Evolutionary conservation across 1,140 invertebrate genomes (phyloP).

Genomic region (Philaenus spumarius): DNA sequence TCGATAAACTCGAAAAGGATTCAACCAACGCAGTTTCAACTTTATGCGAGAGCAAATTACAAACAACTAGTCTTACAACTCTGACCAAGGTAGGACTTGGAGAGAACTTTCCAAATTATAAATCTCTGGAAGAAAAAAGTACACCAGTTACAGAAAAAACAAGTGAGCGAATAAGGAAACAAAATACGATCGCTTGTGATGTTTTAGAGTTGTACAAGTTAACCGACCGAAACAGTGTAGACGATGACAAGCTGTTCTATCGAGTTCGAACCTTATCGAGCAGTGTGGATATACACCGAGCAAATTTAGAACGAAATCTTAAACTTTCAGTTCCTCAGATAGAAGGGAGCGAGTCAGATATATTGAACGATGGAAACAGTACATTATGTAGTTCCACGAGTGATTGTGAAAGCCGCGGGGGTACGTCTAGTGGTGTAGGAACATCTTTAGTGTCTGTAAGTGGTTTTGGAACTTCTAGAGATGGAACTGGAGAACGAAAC

Average conservation of each 20-base stretch:
- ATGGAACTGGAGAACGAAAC: neutral
- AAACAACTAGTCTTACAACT: slow-evolving; percentile 5
- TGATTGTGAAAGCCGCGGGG: too few relatives aligned
- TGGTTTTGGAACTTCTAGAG: slow-evolving; percentile 6
- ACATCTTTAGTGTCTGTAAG: slow-evolving; percentile 9
- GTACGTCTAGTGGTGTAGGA: slow-evolving; percentile 7
- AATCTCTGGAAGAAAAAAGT: neutral
- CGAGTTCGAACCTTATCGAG: neutral
- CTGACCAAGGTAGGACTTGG: neutral
- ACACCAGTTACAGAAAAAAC: neutral
- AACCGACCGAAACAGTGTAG: neutral
- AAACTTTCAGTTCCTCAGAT: neutral
- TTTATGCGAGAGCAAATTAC: neutral
- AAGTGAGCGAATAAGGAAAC: neutral
- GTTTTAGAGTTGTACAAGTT: neutral
- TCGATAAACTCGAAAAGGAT: neutral
- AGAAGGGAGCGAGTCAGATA: neutral
- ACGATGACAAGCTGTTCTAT: slow-evolving; percentile 1
- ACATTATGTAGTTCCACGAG: neutral
- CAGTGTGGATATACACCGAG: neutral
- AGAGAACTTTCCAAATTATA: neutral
- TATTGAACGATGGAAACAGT: neutral
- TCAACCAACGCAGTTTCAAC: neutral
- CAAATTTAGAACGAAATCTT: neutral
- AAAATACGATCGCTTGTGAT: slow-evolving; percentile 3